Evolutionary conservation across 2,888 invertebrate species (phyloP).

Genomic region (Agonopterix alstromeriana): DNA sequence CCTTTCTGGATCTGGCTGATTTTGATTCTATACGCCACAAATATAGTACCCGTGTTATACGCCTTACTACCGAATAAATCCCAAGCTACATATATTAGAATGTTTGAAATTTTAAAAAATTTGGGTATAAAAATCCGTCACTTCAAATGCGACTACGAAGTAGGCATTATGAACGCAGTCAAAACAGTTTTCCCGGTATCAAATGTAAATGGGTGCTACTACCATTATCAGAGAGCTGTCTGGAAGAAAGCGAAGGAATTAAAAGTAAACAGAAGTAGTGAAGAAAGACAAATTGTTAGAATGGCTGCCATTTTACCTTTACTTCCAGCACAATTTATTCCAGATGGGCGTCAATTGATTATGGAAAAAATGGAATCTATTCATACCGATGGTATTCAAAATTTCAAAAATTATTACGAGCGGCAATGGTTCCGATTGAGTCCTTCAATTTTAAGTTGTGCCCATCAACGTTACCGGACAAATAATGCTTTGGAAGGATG

Average conservation of each 20-base stretch:
- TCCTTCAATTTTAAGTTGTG: constrained; percentile 5
- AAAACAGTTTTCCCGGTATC: constrained; percentile 1
- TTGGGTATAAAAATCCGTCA: constrained; percentile 1
- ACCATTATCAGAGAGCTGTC: constrained; percentile 1
- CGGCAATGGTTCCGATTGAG: constrained; percentile 5
- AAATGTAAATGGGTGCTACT: constrained; percentile 2
- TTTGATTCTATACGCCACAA: background rate
- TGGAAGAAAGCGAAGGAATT: constrained; percentile 1
- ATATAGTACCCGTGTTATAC: constrained; percentile 2
- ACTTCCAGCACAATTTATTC: constrained; percentile 1
- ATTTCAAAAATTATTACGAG: constrained; percentile 5
- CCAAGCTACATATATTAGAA: background rate
- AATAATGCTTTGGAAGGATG: constrained; percentile 6
- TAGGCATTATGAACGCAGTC: constrained; percentile 3
- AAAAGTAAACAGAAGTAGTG: background rate
- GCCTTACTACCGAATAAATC: constrained; percentile 3
- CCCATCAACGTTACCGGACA: constrained; percentile 5
- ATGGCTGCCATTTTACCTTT: background rate
- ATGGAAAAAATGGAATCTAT: background rate
- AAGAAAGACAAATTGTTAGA: constrained; percentile 2
- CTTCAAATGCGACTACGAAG: constrained; percentile 3
- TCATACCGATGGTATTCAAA: constrained; percentile 1
- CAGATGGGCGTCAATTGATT: constrained; percentile 3
- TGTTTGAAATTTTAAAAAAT: constrained; percentile 1
- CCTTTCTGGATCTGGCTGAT: no score